phyloP scores from a whole-genome alignment of 2,888 invertebrate species.

The Timema podura region DNA sequence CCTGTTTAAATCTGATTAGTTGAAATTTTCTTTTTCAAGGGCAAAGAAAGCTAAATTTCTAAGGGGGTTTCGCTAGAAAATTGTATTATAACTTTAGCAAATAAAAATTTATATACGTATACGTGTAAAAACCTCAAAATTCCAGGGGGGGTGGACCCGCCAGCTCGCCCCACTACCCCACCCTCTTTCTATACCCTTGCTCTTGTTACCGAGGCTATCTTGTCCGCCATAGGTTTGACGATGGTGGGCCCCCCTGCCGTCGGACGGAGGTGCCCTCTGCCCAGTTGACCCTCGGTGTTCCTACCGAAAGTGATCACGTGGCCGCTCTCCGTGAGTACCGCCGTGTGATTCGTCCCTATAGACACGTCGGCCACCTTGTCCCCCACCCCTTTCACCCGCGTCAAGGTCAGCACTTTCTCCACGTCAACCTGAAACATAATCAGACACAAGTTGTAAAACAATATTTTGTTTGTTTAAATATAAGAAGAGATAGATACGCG shows the following conservation, averaged over 20 bases:
- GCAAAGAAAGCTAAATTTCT: no score
- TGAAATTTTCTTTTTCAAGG: no score
- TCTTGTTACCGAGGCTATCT: conserved; percentile 42
- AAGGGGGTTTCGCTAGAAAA: no score
- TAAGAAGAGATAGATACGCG: no score
- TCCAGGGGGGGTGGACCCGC: neutral
- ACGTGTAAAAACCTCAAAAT: no score
- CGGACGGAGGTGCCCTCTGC: conserved; percentile 47
- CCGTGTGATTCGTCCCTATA: conserved; percentile 58
- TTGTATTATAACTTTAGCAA: no score
- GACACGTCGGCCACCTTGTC: conserved; percentile 55
- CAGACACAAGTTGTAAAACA: no score
- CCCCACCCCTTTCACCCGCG: conserved; percentile 49
- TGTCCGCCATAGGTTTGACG: conserved; percentile 45
- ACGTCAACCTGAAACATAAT: conserved; percentile 38
- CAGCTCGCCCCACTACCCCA: conserved; percentile 29
- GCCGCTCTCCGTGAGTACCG: conserved; percentile 59
- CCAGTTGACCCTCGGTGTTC: conserved; percentile 62
- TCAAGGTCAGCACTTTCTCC: conserved; percentile 45
- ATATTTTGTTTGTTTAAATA: no score
- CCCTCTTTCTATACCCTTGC: conserved; percentile 41
- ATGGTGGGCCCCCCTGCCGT: conserved; percentile 42
- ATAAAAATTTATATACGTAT: no score
- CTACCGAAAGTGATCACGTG: conserved; percentile 61
- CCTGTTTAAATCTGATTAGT: no score